These are phyloP conservation scores for Calephelis virginiensis DNA, from an alignment of 1,140 invertebrate genomes.

Conservation along the genomic window DNA sequence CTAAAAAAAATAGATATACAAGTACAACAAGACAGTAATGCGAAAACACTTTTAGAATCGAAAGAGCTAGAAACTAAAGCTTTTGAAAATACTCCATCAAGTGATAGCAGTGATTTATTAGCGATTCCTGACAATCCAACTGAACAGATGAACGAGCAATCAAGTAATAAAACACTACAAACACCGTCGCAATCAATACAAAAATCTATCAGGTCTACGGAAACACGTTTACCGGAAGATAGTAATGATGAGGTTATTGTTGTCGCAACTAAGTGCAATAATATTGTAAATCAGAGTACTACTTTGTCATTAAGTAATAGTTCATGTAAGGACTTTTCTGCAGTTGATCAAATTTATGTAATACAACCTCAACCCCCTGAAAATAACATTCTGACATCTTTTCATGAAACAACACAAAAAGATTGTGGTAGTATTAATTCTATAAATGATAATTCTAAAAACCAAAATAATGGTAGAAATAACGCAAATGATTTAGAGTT, in stretches of 20 bases:
- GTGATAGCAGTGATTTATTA: too few species aligned
- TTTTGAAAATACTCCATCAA: too few species aligned
- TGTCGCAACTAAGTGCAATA: background rate
- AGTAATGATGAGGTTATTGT: background rate
- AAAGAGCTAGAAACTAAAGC: too few species aligned
- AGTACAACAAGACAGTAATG: conserved; percentile 2
- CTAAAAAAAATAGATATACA: background rate
- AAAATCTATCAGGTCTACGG: background rate
- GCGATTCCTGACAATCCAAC: too few species aligned
- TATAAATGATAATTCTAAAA: conserved; percentile 53
- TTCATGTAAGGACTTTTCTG: background rate
- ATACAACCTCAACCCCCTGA: too few species aligned
- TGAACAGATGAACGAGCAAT: background rate
- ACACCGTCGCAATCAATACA: background rate
- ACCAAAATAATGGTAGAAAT: conserved; percentile 33
- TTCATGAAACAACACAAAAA: too few species aligned
- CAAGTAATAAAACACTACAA: background rate
- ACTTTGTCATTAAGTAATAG: background rate
- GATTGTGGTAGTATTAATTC: background rate
- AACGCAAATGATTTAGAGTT: background rate
- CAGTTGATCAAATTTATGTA: too few species aligned
- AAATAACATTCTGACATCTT: too few species aligned
- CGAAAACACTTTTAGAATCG: too few species aligned
- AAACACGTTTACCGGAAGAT: background rate
- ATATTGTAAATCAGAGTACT: background rate